Evolutionary conservation across 2,113 vertebrate genomes (phyloP), one percentile per base, ranked within the genome.

Genomic region (Passer montanus): DNA sequence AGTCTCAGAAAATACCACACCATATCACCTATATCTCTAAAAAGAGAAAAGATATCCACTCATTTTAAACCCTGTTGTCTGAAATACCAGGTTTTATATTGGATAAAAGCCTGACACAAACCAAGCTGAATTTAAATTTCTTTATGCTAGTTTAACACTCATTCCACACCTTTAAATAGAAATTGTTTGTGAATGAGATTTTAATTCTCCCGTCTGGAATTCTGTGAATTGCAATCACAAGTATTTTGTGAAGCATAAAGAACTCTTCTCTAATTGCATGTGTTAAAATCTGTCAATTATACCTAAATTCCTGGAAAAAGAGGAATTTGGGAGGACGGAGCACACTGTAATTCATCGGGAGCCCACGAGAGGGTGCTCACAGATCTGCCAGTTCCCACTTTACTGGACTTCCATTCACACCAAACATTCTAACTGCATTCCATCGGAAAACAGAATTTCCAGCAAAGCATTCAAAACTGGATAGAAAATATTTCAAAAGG

Each of bases 351-450:
- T 91, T 43, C 80, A 30, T 0, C 9, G 4, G 26, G 58, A n/a
- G 3, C 23, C 92, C 96, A 96, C 86, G 43, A 96, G 96, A 94
- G 94, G 95, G 95, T 15, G 93, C 90, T 96, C 77, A 22, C 41
- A 87, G 64, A 81, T 95, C 7, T 94, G 28, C 15, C 10, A 53
- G 63, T 3, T 63, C 52, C 35, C 21, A 37, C 8, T 31, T 84
- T 8, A 56, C 56, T 0, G 18, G 15, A 0, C 13, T 60, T 35
- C 26, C 63, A 62, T 18, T 19, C 30, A 28, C 86, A 84, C 18
- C 27, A 69, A 12, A 15, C 46, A 41, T 16, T 27, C 16, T 0
- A 69, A 35, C 59, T 22, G 7, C 9, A 15, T 44, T 69, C 47
- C 43, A 31, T 0, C 1, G 7, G 4, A 12, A 67, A 33, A 50